Percentiles rank a stretch among this genome's conserved stretches.
phyloP scores from a whole-genome alignment of 2,797 vertebrate genomes.

The Cynodonichthys magdalenae region DNA sequence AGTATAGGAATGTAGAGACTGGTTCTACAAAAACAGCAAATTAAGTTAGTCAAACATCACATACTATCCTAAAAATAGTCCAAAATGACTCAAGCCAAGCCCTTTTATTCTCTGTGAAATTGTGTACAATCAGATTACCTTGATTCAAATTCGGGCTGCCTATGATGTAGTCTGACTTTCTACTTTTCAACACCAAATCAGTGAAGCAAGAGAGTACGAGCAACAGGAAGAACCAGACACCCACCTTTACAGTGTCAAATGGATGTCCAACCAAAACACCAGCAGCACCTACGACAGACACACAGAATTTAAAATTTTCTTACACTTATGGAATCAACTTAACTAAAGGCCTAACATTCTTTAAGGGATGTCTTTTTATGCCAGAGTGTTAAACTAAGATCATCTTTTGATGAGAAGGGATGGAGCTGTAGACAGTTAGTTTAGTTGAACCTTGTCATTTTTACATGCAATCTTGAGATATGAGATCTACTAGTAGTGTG shows the following conservation, averaged over 20 bases:
- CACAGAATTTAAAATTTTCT: background rate
- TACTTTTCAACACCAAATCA: slow-evolving; percentile 7
- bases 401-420: no score
- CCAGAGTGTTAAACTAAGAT: no score
- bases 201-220: slow-evolving; percentile 22
- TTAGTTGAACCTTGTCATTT: no score
- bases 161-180: slow-evolving; percentile 13
- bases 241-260: slow-evolving; percentile 97
- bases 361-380: no score
- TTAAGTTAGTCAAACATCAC: no score
- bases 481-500: no score
- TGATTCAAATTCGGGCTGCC: slow-evolving; percentile 19
- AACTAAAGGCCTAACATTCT: background rate
- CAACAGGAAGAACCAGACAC: slow-evolving; percentile 57
- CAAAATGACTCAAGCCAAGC: background rate
- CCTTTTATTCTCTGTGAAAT: background rate
- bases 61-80: no score
- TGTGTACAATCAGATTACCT: slow-evolving; percentile 20
- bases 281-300: slow-evolving; percentile 85
- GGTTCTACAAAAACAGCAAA: no score
- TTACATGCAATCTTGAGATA: no score
- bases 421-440: no score
- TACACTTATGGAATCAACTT: background rate
- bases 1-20: no score
- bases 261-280: slow-evolving; percentile 97